Evolutionary conservation across 2,113 vertebrate genomes (phyloP).

Genomic region (Lamprologus lemairii): DNA sequence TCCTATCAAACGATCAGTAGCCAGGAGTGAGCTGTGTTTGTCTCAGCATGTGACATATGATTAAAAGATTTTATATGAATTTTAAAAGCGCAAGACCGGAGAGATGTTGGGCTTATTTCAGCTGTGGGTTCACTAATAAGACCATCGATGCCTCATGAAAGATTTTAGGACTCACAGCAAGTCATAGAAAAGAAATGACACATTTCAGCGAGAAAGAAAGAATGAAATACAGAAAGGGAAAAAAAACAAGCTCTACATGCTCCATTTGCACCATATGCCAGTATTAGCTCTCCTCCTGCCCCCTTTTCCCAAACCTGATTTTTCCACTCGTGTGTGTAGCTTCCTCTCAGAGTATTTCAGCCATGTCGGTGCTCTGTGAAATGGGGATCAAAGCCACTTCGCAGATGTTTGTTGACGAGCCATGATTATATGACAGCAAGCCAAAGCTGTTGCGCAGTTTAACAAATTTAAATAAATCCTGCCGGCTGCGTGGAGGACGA

Average conservation of each 20-base stretch:
- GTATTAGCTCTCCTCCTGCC: not conserved
- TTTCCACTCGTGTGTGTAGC: not conserved
- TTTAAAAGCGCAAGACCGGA: accelerated
- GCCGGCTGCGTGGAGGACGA: not conserved
- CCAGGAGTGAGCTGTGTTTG: not conserved
- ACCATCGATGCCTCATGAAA: not conserved
- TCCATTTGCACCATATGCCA: not conserved
- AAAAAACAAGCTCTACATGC: not conserved
- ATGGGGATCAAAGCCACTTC: conserved; percentile 23
- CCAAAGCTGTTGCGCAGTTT: not conserved
- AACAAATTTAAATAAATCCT: conserved; percentile 16
- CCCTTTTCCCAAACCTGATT: not conserved
- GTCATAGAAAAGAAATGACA: not conserved
- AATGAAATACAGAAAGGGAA: not conserved
- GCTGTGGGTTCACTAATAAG: accelerated
- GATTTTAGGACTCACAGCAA: not conserved
- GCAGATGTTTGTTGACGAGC: conserved; percentile 18
- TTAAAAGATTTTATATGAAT: accelerated
- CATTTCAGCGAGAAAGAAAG: not conserved
- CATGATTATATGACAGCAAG: conserved; percentile 11
- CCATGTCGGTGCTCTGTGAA: not conserved
- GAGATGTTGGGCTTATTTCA: not conserved
- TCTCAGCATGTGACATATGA: not conserved
- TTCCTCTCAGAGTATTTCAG: not conserved
- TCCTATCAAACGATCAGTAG: not conserved